Evolutionary conservation across 2,113 vertebrate species (phyloP), one percentile per base, ranked within the genome.

Genomic region (Prietella phreatophila): DNA sequence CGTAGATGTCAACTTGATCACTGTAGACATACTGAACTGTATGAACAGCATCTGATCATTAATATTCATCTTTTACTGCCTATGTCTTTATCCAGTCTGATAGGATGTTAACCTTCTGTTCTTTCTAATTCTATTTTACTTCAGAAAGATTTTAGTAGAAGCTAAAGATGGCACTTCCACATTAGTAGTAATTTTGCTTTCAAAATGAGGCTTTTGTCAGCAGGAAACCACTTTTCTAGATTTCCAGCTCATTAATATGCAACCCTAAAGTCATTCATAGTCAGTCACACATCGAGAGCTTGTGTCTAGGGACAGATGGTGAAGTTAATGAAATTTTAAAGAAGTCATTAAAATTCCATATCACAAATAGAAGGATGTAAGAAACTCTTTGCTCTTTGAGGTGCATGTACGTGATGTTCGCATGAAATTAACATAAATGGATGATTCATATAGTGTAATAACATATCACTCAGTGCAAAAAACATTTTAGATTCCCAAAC

Each of bases 251-350:
- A 80, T 86, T 76, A 86, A 80, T 67, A 86, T 80, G 39, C 42
- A 53, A 25, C 27, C 13, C 11, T 27, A 42, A 22, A 17, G 75
- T 86, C 75, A 61, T 20, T 79, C 7, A 2, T 42, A 85, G 71
- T 61, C 71, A 61, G 78, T 80, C 50, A 56, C 73, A 63, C 42
- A 80, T 55, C 63, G 50, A 79, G 50, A 30, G n/a, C 75, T 84
- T 53, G 36, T 80, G 60, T 86, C 53, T 36, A 58, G 19, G 73
- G 85, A 80, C 85, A 86, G 85, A 80, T 86, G 85, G 85, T 65
- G 27, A 50, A 65, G 85, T 65, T 86, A 86, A 86, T 86, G 58
- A n/a, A 53, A 61, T 78, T 63, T 61, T 33, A 67, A 79, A 79
- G 65, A 65, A 50, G n/a, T 10, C n/a, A 86, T 86, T 79, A 78